phyloP scores from a whole-genome alignment of 1,140 invertebrate species.

The Potamilus streckersoni region DNA sequence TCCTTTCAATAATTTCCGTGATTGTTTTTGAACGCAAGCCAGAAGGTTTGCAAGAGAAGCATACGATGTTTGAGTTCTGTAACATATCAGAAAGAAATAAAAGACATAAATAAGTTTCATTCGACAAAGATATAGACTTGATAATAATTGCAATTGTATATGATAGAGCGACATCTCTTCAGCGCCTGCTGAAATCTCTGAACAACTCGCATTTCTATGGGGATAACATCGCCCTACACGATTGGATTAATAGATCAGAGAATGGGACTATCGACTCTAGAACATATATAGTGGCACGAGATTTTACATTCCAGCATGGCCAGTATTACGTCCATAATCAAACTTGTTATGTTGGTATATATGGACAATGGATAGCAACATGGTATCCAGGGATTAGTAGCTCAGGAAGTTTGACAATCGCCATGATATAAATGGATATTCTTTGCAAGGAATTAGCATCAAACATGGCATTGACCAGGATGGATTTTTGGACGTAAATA shows the following conservation, averaged over 20 bases:
- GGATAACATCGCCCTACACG: constrained; percentile 26
- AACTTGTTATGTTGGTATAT: constrained; percentile 16
- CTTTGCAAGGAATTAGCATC: no score
- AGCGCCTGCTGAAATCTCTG: constrained; percentile 21
- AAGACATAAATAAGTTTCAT: neutral
- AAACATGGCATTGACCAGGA: neutral
- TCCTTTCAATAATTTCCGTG: no score
- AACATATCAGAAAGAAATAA: no score
- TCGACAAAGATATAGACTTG: no score
- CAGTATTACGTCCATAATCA: no score
- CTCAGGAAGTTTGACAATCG: constrained; percentile 31
- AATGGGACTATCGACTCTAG: neutral
- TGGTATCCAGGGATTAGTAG: constrained; percentile 24
- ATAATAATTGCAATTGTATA: neutral
- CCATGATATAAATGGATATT: constrained; percentile 22
- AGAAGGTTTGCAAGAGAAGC: no score
- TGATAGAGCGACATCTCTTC: constrained; percentile 17
- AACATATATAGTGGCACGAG: no score
- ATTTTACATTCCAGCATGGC: constrained; percentile 20
- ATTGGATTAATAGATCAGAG: constrained; percentile 29
- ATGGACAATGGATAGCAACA: constrained; percentile 43
- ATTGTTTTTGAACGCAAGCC: no score
- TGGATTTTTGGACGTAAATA: no score
- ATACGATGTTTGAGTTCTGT: no score
- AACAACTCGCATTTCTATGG: constrained; percentile 27